Base-by-base conservation (phyloP, 1,140 invertebrate species). In the Agraylea sexmaculata region DNA sequence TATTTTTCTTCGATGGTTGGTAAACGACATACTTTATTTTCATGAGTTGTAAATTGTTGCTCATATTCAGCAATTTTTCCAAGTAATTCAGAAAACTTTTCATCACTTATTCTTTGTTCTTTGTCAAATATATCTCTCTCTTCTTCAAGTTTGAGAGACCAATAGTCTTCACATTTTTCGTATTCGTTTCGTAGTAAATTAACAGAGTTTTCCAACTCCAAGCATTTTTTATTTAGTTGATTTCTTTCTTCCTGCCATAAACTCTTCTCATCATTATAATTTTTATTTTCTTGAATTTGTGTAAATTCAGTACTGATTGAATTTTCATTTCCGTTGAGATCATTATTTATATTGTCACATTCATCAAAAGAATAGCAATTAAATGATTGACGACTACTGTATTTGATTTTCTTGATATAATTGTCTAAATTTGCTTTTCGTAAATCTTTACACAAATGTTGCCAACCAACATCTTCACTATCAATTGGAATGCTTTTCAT, bases 131-230 rank as follows among this genome's bases (percentile, higher is more conserved):
- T 58, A 44, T 75, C 71, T 23, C 85, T 66, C 56, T 88, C 86
- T 42, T 86, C 84, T 30, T 80, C 74, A 20, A 89, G 58, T 60
- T 87, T 87, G 5, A 55, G 57, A 13, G 75, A 66, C 84, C 85
- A 89, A 59, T 88, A 88, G 53, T 88, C 83, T 57, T 89, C 86
- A 52, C 82, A 84, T 44, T 77, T 74, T 48, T 87, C 84, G 52
- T 83, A 87, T 49, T 87, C 84, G 12, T 69, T 61, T 49, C 71
- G 74, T 51, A 88, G 58, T 47, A 79, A 62, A 55, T 87, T 80
- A 18, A 87, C 54, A 52, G 78, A 80, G 15, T 62, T 61, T 56
- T 87, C 81, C 11, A 86, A 59, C 19, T 83, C 78, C 16, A 66
- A 65, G 51, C 73, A 77, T 43, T 73, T 71, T 25, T 71, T 62